Evolutionary conservation across 2,113 vertebrate species (phyloP).

Genomic region (Aspidoscelis tigris): DNA sequence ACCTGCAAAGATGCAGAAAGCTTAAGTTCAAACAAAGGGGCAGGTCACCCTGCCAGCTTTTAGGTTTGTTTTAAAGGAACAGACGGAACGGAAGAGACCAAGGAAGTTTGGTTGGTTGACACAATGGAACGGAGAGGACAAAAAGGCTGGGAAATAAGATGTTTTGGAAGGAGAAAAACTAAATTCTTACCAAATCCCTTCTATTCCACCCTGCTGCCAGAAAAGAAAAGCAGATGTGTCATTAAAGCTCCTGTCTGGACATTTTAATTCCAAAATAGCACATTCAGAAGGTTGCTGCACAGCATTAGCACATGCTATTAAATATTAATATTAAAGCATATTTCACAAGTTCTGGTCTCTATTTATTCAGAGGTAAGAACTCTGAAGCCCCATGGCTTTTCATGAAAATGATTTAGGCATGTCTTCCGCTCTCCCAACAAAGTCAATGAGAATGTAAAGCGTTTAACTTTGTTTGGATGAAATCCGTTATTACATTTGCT

Average conservation of each 20-base stretch:
- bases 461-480: neutral
- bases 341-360: neutral
- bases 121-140: neutral
- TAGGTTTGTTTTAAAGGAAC: neutral
- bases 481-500: neutral
- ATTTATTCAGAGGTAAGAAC: neutral
- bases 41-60: neutral
- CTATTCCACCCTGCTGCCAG: constrained; percentile 18
- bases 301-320: neutral
- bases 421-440: neutral
- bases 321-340: neutral
- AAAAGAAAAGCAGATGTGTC: constrained; percentile 12
- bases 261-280: neutral
- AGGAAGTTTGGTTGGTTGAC: neutral
- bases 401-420: neutral
- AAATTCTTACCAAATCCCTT: constrained; percentile 28
- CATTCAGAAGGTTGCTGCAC: neutral
- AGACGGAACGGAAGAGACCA: neutral
- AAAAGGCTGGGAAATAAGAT: neutral
- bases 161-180: neutral
- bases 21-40: neutral
- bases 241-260: neutral
- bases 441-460: neutral
- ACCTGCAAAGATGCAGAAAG: constrained; percentile 30
- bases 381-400: neutral